phyloP scores from a whole-genome alignment of 2,113 vertebrate genomes.

The Cyphomyrus plagiostoma region DNA sequence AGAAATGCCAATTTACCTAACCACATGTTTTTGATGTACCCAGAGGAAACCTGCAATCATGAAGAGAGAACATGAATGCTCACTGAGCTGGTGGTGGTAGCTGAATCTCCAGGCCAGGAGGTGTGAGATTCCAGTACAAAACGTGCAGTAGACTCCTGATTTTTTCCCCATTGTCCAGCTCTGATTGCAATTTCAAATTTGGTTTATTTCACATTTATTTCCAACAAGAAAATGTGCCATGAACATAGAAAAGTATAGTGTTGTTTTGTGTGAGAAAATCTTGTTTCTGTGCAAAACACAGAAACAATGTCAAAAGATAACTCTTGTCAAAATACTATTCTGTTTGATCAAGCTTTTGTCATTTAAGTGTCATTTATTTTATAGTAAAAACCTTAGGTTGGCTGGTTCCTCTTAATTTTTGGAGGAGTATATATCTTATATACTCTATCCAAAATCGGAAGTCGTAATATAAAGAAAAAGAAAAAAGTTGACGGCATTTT shows the following conservation, averaged over 20 bases:
- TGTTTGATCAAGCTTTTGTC: background rate
- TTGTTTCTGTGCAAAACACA: background rate
- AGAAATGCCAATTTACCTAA: background rate
- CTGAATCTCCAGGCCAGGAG: background rate
- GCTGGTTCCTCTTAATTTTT: background rate
- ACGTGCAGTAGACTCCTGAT: background rate
- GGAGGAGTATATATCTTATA: background rate
- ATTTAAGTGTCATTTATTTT: background rate
- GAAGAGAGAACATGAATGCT: background rate
- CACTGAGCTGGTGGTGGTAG: background rate
- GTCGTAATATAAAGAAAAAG: background rate
- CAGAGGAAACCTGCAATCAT: background rate
- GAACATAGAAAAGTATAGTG: background rate
- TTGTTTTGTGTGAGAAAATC: background rate
- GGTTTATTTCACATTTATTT: background rate
- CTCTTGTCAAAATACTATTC: background rate
- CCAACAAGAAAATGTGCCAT: background rate
- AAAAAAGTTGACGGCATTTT: background rate
- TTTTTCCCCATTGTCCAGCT: background rate
- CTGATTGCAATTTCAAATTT: background rate
- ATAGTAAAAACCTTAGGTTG: background rate
- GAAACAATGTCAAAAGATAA: background rate
- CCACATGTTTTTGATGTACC: background rate
- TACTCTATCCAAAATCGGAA: background rate
- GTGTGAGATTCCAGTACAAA: background rate